Evolutionary conservation across 2,888 invertebrate genomes (phyloP).

Genomic region (Augochlorella aurata): DNA sequence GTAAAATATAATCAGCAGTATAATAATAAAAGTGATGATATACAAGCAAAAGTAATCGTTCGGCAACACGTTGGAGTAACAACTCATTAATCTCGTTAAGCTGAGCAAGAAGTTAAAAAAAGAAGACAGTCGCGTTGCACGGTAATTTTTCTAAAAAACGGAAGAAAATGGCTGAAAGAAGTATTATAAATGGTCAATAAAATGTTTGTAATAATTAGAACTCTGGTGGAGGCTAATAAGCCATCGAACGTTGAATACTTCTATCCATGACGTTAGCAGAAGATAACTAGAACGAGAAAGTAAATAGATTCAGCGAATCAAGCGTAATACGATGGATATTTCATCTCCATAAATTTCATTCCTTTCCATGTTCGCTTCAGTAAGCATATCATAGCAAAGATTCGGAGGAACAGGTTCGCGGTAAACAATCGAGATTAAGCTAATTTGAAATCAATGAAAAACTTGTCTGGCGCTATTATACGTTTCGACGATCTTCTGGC

Average conservation of each 20-base stretch:
- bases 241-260: not conserved
- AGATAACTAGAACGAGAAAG: not conserved
- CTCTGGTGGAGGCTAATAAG: not conserved
- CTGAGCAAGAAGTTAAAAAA: too few relatives aligned
- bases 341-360: not conserved
- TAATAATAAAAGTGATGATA: too few relatives aligned
- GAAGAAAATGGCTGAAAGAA: too few relatives aligned
- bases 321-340: conserved; percentile 1
- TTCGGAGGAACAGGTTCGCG: not conserved
- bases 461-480: not conserved
- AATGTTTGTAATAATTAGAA: not conserved
- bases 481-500: not conserved
- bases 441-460: not conserved
- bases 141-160: too few relatives aligned
- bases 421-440: not conserved
- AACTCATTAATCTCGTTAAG: too few relatives aligned
- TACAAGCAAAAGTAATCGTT: too few relatives aligned
- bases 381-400: not conserved
- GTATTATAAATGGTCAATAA: not conserved
- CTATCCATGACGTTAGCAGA: not conserved
- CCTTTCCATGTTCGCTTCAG: conserved; percentile 1
- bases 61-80: too few relatives aligned
- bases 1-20: too few relatives aligned
- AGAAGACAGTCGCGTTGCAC: too few relatives aligned
- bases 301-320: conserved; percentile 7